These are phyloP conservation scores for Aix galericulata DNA, from an alignment of 2,113 vertebrate genomes.

Conservation along the genomic window DNA sequence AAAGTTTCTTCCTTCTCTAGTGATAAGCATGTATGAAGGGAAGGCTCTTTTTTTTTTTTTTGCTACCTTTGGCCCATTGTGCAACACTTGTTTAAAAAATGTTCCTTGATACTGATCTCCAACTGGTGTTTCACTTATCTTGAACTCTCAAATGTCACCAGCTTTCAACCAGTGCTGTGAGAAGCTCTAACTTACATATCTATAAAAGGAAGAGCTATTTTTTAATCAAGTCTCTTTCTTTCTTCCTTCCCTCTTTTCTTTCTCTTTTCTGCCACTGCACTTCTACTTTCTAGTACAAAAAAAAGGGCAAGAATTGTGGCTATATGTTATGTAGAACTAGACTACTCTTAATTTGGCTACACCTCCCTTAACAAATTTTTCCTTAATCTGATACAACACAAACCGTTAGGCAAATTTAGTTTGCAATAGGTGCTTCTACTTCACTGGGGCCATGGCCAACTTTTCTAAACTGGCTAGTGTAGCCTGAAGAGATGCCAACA, in stretches of 20 bases:
- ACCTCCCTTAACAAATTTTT: background rate
- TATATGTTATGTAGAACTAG: background rate
- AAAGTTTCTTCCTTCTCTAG: slow-evolving; percentile 29
- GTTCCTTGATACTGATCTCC: slow-evolving; percentile 21
- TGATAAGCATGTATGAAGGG: slow-evolving; percentile 11
- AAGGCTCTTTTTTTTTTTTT: background rate
- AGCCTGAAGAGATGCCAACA: background rate
- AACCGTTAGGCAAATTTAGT: background rate
- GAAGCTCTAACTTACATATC: slow-evolving; percentile 27
- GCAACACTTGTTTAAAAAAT: slow-evolving; percentile 30
- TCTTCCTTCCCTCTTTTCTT: background rate
- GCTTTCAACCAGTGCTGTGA: background rate
- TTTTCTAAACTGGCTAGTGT: background rate
- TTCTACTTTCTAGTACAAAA: background rate
- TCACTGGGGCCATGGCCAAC: background rate
- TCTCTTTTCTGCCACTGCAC: background rate
- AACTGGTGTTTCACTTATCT: slow-evolving; percentile 31
- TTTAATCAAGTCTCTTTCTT: background rate
- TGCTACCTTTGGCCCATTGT: background rate
- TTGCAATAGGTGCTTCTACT: background rate
- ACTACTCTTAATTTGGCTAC: background rate
- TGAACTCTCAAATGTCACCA: slow-evolving; percentile 46
- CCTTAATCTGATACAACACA: background rate
- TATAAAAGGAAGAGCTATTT: background rate
- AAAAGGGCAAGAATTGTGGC: background rate